These are phyloP conservation scores for Pseudopodoces humilis DNA, from an alignment of 2,113 vertebrate genomes.

Conservation along the genomic window DNA sequence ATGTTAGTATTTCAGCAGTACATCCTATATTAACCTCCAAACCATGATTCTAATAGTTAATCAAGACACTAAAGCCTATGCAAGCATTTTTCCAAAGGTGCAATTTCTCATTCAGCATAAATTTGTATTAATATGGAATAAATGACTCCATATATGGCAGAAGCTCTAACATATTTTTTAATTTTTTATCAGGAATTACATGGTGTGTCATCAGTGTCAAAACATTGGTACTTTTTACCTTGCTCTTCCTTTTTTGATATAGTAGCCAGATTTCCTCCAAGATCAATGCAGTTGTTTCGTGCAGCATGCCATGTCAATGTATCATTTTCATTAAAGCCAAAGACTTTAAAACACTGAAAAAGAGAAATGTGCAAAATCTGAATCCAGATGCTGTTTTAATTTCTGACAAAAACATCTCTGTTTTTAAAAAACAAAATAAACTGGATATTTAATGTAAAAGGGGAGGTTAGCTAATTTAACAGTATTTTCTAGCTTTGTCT, in stretches of 20 bases:
- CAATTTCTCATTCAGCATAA: neutral
- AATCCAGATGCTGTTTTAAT: neutral
- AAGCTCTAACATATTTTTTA: neutral
- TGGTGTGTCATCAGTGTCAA: neutral
- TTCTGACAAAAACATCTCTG: neutral
- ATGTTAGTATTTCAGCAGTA: neutral
- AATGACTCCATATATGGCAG: neutral
- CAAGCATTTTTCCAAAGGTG: neutral
- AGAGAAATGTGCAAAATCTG: neutral
- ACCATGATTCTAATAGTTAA: neutral
- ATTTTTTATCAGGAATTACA: neutral
- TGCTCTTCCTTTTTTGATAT: constrained; percentile 80
- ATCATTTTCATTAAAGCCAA: constrained; percentile 69
- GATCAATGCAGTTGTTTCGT: constrained; percentile 75
- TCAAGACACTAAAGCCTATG: neutral
- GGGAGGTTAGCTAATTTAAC: neutral
- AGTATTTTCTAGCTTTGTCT: neutral
- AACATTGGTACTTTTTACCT: constrained; percentile 69
- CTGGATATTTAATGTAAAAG: neutral
- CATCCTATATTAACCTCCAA: neutral
- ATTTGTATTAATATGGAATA: neutral
- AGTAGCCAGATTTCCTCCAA: constrained; percentile 89
- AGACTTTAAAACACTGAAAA: constrained; percentile 85
- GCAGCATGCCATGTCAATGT: constrained; percentile 80
- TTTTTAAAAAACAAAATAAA: neutral